Percentiles rank a stretch among this genome's conserved stretches.
These are phyloP conservation scores for Alectura lathami DNA, from an alignment of 2,113 vertebrate genomes.

Conservation along the genomic window DNA sequence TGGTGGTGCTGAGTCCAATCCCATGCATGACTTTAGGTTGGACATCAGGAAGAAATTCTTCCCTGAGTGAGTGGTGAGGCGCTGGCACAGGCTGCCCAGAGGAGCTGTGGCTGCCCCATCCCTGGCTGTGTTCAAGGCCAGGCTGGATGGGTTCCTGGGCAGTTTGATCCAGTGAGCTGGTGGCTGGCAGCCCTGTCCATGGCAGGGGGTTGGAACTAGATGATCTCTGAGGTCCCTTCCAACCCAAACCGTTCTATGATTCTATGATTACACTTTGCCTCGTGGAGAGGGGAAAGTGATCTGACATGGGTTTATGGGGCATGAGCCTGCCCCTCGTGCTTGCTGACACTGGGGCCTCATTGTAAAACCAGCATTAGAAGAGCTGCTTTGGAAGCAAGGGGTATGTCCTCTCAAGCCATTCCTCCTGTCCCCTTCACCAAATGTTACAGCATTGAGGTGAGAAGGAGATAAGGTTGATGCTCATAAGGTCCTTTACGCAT, in stretches of 20 bases:
- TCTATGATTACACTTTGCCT: too few species aligned
- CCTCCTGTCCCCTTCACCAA: not conserved
- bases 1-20: not conserved
- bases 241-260: too few species aligned
- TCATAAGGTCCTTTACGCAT: not conserved
- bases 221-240: too few species aligned
- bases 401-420: not conserved
- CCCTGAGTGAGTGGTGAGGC: too few species aligned
- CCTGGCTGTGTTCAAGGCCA: too few species aligned
- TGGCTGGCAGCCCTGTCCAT: too few species aligned
- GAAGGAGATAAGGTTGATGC: not conserved
- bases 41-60: too few species aligned
- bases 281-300: not conserved
- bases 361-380: not conserved
- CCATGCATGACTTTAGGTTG: rapidly evolving
- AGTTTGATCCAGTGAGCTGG: too few species aligned
- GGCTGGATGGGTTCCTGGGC: too few species aligned
- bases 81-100: too few species aligned
- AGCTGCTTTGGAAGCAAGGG: not conserved
- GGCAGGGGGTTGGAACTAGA: too few species aligned
- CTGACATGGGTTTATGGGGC: rapidly evolving
- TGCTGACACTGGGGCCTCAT: not conserved
- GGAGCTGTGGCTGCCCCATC: too few species aligned
- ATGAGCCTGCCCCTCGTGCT: not conserved
- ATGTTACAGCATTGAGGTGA: rapidly evolving